Evolutionary conservation across 2,113 vertebrate genomes (phyloP), one percentile per base, ranked within the genome.

Genomic region (Synodontis membranacea): DNA sequence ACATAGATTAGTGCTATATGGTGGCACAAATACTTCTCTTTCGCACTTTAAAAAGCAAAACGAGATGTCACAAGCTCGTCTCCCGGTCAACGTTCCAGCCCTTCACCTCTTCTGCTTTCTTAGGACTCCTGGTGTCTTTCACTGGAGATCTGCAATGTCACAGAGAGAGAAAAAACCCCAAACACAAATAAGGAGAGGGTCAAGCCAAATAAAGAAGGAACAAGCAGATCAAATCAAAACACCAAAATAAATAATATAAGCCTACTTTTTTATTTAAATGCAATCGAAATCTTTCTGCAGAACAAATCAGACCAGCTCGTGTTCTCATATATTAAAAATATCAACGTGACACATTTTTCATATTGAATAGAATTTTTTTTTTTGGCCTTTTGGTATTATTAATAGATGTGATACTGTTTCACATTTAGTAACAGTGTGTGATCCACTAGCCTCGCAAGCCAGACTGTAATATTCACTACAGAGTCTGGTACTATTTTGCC

Each of bases 11-110:
- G 92, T 94, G 93, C 88, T 92, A 89, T 89, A 91, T 88, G 91
- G 95, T 96, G 95, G 92, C 94, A 96, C 95, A 95, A 95, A 95
- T 96, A 95, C 84, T 64, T 28, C 91, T 96, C 95, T 86, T 44
- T 37, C 92, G 72, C 90, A 91, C 80, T 84, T 93, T 92, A 56
- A 90, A 90, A 92, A 92, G 93, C 86, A 91, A 94, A 89, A 88
- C 90, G 89, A 94, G 91, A 94, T 94, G 92, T 99, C 97, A 99
- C 94, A 99, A 97, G 96, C 98, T 98, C 84, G 98, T 99, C 94
- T 99, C 98, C 92, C 97, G 95, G 94, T 99, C 97, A 93, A 99
- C 93, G 94, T 96, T 95, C 95, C 96, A 97, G 92, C 94, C 94
- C 94, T 96, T 95, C 92, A 96, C 95, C 93, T 94, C 94, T 95